Base-by-base conservation (phyloP, 2,797 vertebrate species). In the Psittacula derbiana region DNA sequence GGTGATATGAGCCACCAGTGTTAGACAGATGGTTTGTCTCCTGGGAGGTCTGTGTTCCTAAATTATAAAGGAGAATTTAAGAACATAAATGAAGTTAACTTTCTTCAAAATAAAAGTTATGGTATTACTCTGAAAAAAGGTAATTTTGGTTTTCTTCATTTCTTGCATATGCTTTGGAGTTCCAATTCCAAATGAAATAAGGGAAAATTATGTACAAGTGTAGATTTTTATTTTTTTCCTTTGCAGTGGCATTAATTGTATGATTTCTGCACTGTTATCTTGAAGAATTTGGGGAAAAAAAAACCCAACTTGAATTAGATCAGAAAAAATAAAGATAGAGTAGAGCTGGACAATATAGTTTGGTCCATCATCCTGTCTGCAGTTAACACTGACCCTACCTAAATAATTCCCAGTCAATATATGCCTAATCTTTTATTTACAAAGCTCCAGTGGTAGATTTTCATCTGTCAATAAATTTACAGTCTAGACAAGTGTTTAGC, bases 291-390 rank as follows among this genome's bases (percentile, higher is more conserved):
- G 16, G 4, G 30, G 5, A 28, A 53, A 40, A 58, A 16, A 57
- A 74, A n/a, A 21, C 0, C 0, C 13, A 57, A 5, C 1, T 0
- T 7, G 17, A 86, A 72, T 3, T 7, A 62, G 20, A 31, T 62
- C 1, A n/a, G 24, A 74, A 84, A 36, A 86, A 81, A n/a, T 0
- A 66, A 2, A 2, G 2, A 0, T 79, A 30, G 8, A 52, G 4
- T 16, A n/a, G 28, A 86, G 4, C 15, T 64, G 27, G 43, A 79
- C 30, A 74, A 69, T 23, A 43, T 6, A 47, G 7, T 52, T 16
- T 62, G 64, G 25, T 47, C 17, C 13, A 25, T 40, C 44, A 80
- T 3, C 23, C 10, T 50, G 5, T 38, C 33, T 66, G 7, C 25
- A 72, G 17, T 24, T 38, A 57, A 49, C 25, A 33, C 1, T 31